Conservation (phyloP, 2,113 vertebrate genomes). For the Perca flavescens region DNA sequence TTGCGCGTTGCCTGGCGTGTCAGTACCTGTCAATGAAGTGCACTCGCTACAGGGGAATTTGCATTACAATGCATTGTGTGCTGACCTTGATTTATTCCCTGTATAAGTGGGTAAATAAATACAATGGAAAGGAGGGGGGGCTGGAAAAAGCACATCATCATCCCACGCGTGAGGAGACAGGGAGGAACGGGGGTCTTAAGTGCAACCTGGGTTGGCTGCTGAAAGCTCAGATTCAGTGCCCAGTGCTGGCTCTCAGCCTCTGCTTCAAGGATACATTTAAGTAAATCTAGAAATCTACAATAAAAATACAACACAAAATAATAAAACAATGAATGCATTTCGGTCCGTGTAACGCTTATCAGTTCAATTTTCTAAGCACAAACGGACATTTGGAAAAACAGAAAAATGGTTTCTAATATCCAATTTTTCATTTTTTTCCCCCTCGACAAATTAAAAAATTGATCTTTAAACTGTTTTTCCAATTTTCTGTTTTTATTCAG, state of each 20-base stretch:
- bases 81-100: constrained; percentile 85
- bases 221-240: background rate
- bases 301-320: background rate
- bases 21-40: constrained; percentile 80
- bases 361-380: too few relatives aligned
- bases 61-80: constrained; percentile 83
- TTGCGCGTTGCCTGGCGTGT: constrained; percentile 64
- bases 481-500: too few relatives aligned
- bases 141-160: constrained; percentile 52
- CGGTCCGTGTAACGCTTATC: too few relatives aligned
- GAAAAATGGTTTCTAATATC: too few relatives aligned
- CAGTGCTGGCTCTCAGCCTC: constrained; percentile 8
- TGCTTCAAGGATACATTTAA: background rate
- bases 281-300: background rate
- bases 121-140: constrained; percentile 36
- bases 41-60: constrained; percentile 73
- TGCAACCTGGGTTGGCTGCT: constrained; percentile 19
- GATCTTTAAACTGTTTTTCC: too few relatives aligned
- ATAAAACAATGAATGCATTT: background rate
- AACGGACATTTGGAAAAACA: too few relatives aligned
- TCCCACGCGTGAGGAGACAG: constrained; percentile 61
- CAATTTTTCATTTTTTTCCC: too few relatives aligned
- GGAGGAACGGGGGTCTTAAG: constrained; percentile 28
- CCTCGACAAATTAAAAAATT: too few relatives aligned
- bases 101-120: constrained; percentile 83